These are phyloP conservation scores for Pseudorhombus dupliciocellatus DNA, from an alignment of 2,113 vertebrate genomes.

Conservation along the genomic window DNA sequence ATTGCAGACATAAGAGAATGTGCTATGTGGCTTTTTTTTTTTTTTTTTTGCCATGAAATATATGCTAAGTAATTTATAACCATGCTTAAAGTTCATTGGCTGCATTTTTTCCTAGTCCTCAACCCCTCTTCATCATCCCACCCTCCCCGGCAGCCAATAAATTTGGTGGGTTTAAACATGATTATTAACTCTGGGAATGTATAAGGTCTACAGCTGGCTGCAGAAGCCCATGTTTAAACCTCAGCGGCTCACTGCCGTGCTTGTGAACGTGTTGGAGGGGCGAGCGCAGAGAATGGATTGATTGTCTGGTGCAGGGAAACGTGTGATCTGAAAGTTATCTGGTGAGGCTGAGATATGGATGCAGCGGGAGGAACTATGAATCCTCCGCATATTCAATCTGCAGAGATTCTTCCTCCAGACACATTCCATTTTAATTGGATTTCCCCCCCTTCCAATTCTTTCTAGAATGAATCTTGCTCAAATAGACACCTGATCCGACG, in stretches of 20 bases:
- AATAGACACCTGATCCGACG: constrained; percentile 59
- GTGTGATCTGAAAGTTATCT: constrained; percentile 62
- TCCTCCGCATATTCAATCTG: constrained; percentile 43
- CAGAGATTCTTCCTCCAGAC: constrained; percentile 48
- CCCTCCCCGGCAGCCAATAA: constrained; percentile 25
- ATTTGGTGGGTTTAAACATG: constrained; percentile 50
- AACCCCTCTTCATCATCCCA: not conserved
- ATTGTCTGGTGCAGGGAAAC: constrained; percentile 44
- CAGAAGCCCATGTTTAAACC: constrained; percentile 30
- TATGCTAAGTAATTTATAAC: constrained; percentile 62
- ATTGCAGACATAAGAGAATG: constrained; percentile 2
- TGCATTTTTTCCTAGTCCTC: constrained; percentile 28
- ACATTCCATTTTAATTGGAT: constrained; percentile 70
- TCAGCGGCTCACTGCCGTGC: constrained; percentile 5
- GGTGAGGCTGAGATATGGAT: constrained; percentile 27
- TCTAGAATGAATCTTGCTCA: constrained; percentile 65
- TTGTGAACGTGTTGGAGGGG: constrained; percentile 23
- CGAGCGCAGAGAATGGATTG: constrained; percentile 51
- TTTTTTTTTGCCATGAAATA: constrained; percentile 45
- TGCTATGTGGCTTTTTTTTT: not conserved
- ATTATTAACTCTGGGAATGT: constrained; percentile 42
- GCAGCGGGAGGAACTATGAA: constrained; percentile 28
- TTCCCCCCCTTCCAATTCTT: constrained; percentile 50
- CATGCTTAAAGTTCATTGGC: constrained; percentile 53
- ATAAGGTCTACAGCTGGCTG: constrained; percentile 28